Conservation (phyloP, 2,888 invertebrate genomes). For the Melanostoma scalare region DNA sequence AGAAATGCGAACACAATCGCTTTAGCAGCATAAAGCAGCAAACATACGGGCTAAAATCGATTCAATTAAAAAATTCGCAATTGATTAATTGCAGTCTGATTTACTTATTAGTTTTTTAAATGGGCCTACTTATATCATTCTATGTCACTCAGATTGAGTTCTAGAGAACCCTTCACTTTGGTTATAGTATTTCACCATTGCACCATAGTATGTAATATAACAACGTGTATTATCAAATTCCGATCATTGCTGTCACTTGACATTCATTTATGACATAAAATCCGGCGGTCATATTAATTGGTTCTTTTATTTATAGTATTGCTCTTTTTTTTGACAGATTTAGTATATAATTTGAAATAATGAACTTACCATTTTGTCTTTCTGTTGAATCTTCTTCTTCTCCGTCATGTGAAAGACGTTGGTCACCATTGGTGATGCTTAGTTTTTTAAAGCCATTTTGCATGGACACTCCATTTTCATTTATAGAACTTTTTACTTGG, state of each 20-base stretch:
- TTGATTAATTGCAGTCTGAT: constrained; percentile 39
- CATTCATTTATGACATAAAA: no score
- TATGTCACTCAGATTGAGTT: neutral
- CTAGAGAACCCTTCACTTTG: constrained; percentile 31
- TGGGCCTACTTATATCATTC: constrained; percentile 9
- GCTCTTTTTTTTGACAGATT: no score
- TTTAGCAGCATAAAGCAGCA: constrained; percentile 3
- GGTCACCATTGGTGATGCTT: constrained; percentile 13
- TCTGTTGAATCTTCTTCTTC: constrained; percentile 15
- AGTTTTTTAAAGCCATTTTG: constrained; percentile 27
- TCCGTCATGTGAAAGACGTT: neutral
- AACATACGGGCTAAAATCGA: constrained; percentile 3
- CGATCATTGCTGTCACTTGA: no score
- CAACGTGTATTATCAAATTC: neutral
- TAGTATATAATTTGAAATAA: neutral
- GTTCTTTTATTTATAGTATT: neutral
- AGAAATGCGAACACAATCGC: constrained; percentile 29
- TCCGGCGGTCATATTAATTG: no score
- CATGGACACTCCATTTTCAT: constrained; percentile 4
- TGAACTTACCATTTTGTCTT: constrained; percentile 40
- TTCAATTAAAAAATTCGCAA: constrained; percentile 41
- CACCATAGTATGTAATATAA: neutral
- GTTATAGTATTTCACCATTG: constrained; percentile 10
- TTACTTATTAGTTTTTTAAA: constrained; percentile 18
- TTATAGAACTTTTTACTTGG: neutral